Base-by-base conservation (phyloP, 2,888 invertebrate species). In the Chirona hameri region DNA sequence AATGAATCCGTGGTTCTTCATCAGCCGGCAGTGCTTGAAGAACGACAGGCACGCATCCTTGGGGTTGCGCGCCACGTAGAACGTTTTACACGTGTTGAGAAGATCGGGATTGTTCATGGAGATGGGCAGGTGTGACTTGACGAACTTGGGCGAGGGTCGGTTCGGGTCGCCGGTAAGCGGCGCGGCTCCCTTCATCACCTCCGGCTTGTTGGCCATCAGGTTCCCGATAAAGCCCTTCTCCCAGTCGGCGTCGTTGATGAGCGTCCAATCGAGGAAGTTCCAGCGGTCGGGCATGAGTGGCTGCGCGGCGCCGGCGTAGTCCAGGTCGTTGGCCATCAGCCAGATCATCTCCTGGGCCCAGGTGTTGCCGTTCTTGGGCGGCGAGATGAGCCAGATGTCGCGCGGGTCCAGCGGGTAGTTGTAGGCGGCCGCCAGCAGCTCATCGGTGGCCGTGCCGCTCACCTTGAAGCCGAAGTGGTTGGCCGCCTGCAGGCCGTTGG, bases 51-150 rank as follows among this genome's bases (percentile, higher is more conserved):
- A 79, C 9, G 79, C 79, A 24, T 79, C 79, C 10, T 79, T 79
- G 46, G 79, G 79, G n/a, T 79, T 79, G 5, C 79, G 39, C 79
- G 79, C 79, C 46, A 79, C 79, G 31, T 24, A 79, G 46, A 79
- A 46, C 46, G 46, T 46, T 31, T 79, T 79, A 46, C 79, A 79
- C 24, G 79, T 79, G 46, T 79, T 39, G 24, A 79, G 46, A 15
- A 79, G 79, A 1, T n/a, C 24, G 24, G 79, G 79, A 21, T 79
- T 79, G 79, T 79, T 79, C 79, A 79, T 79, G 24, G 46, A 79
- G 46, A 94, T 91, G 0, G 95, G 94, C 84, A 95, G 90, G 87
- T 95, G 95, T 0, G 94, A 93, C 87, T 94, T 93, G 82, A 93
- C 90, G 85, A 91, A 92, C 84, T 93, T 88, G 1, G 90, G 91